A percentile compares a stretch with the other conserved stretches of the same genome.
Evolutionary conservation across 2,888 invertebrate species (phyloP).

Genomic region (Pollenia griseotomentosa): DNA sequence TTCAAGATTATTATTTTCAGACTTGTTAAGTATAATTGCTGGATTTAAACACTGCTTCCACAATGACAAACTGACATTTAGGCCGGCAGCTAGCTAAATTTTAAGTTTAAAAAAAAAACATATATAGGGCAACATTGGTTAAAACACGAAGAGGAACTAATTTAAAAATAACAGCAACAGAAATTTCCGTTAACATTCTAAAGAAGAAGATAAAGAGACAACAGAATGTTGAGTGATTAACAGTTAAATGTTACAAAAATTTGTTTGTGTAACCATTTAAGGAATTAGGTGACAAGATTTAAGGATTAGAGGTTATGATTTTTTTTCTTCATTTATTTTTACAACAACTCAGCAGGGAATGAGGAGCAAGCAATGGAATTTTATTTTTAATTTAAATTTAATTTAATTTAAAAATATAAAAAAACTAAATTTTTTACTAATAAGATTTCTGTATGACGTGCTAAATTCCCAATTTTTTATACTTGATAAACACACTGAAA

Average conservation of each 20-base stretch:
- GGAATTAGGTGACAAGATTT: constrained; percentile 63
- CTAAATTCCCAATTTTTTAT: no score
- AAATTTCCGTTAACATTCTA: constrained; percentile 55
- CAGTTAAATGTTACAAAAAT: constrained; percentile 58
- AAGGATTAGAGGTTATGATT: constrained; percentile 55
- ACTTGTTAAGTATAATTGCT: no score
- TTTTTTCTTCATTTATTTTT: not conserved
- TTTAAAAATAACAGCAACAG: constrained; percentile 57
- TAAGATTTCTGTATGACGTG: no score
- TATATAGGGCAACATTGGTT: no score
- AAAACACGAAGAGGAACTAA: constrained; percentile 46
- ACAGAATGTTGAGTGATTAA: constrained; percentile 36
- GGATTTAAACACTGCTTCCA: no score
- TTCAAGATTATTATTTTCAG: no score
- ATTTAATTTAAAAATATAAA: no score
- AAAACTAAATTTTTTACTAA: no score
- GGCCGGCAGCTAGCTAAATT: no score
- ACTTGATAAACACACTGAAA: no score
- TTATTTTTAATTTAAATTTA: not conserved
- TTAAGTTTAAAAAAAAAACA: no score
- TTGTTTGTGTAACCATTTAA: constrained; percentile 59
- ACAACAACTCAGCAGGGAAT: not conserved
- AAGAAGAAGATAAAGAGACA: constrained; percentile 12
- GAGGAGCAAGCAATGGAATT: not conserved
- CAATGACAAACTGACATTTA: no score